Evolutionary conservation across 2,113 vertebrate genomes (phyloP).

Genomic region (Burhinus bistriatus): DNA sequence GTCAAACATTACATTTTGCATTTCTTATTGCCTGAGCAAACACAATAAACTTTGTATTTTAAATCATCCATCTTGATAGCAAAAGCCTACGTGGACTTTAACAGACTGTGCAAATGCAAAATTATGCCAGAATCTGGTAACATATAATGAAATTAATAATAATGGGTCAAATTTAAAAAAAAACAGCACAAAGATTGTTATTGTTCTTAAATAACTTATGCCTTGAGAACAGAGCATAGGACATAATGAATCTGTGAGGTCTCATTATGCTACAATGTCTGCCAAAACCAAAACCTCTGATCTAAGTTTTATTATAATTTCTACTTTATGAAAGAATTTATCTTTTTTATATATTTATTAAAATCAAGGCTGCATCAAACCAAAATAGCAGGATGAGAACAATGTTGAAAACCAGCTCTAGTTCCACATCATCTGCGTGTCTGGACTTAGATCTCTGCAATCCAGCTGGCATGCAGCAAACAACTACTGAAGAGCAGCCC

Average conservation of each 20-base stretch:
- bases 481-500: background rate
- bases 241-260: background rate
- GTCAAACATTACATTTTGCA: background rate
- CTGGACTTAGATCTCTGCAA: background rate
- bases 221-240: background rate
- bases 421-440: background rate
- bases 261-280: background rate
- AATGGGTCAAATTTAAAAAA: background rate
- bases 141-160: background rate
- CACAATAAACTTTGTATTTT: background rate
- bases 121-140: background rate
- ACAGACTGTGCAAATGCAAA: background rate
- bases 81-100: background rate
- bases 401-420: background rate
- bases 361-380: background rate
- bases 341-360: background rate
- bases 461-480: background rate
- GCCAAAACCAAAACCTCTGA: background rate
- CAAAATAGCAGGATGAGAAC: background rate
- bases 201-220: background rate
- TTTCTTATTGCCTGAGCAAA: background rate
- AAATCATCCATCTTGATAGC: background rate
- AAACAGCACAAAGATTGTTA: background rate
- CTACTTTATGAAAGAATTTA: background rate
- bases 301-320: background rate